Conservation (phyloP, 2,797 vertebrate genomes). For the Ctenochaetus hawaiiensis region DNA sequence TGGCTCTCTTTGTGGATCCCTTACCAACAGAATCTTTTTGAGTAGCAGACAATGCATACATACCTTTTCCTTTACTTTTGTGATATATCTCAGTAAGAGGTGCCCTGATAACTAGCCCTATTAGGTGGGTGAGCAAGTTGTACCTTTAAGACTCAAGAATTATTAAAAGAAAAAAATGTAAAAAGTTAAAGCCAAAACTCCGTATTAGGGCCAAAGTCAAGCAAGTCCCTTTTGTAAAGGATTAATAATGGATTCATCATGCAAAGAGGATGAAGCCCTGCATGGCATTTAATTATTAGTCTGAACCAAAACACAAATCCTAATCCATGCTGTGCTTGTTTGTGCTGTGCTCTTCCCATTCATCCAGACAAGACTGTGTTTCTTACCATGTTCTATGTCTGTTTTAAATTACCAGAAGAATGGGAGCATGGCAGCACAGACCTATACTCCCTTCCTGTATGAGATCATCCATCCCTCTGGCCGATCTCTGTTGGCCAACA, state of each 20-base stretch:
- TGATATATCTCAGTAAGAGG: neutral
- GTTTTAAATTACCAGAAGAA: conserved; percentile 28
- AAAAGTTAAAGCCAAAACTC: conserved; percentile 14
- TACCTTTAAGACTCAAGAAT: neutral
- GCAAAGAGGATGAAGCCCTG: conserved; percentile 58
- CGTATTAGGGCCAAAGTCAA: conserved; percentile 35
- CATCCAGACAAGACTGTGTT: conserved; percentile 7
- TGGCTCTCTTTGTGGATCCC: neutral
- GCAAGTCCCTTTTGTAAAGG: conserved; percentile 28
- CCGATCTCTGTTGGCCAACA: conserved; percentile 74
- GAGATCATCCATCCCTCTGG: conserved; percentile 70
- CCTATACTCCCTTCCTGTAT: conserved; percentile 64
- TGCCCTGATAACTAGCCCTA: neutral
- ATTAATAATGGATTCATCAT: conserved; percentile 51
- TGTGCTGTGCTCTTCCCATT: conserved; percentile 12
- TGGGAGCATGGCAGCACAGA: conserved; percentile 27
- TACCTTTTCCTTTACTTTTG: neutral
- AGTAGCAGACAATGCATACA: neutral
- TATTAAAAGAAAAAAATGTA: neutral
- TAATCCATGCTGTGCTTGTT: conserved; percentile 44
- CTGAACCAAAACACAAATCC: conserved; percentile 53
- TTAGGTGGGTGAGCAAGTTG: neutral
- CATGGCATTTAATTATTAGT: conserved; percentile 48
- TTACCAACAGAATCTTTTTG: neutral
- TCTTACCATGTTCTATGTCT: conserved; percentile 1